Evolutionary conservation across 1,140 invertebrate species (phyloP).

Genomic region (Bombus haemorrhoidalis): DNA sequence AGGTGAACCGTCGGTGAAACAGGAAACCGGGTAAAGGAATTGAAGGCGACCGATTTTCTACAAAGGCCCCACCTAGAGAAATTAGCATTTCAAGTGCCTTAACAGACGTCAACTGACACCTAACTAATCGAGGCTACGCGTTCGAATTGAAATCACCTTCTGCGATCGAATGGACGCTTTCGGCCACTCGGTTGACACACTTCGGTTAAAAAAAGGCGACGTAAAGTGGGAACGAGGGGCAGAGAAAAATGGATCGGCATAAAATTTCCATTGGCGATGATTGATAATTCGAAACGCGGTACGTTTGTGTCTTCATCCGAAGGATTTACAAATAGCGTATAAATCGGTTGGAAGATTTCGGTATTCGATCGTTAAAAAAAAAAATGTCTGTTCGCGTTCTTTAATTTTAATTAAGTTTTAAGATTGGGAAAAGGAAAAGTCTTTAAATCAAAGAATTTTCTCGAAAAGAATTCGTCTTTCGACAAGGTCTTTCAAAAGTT

Average conservation of each 20-base stretch:
- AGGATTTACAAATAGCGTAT: not conserved
- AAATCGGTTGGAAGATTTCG: too few species aligned
- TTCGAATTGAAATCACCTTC: slow-evolving; percentile 25
- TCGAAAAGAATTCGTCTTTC: not conserved
- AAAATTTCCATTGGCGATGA: slow-evolving; percentile 29
- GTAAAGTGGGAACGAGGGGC: not conserved
- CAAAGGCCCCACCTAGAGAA: slow-evolving; percentile 59
- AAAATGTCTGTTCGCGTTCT: not conserved
- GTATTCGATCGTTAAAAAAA: not conserved
- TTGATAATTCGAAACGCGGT: not conserved
- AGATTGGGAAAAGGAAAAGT: not conserved
- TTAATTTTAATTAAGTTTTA: not conserved
- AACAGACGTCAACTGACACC: slow-evolving; percentile 65
- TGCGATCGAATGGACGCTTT: slow-evolving; percentile 29
- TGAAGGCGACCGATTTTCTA: slow-evolving; percentile 68
- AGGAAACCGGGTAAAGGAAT: slow-evolving; percentile 60
- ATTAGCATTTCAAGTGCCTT: slow-evolving; percentile 79
- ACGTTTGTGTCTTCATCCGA: not conserved
- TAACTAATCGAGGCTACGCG: slow-evolving; percentile 59
- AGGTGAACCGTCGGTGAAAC: slow-evolving; percentile 53
- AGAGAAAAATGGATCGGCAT: not conserved
- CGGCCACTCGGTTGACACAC: slow-evolving; percentile 35
- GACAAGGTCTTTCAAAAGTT: not conserved
- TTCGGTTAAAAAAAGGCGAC: slow-evolving; percentile 4
- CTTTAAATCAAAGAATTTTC: not conserved